A percentile compares a stretch with the other conserved stretches of the same genome.
phyloP scores from a whole-genome alignment of 2,888 invertebrate species.

The Tuberolachnus salignus region DNA sequence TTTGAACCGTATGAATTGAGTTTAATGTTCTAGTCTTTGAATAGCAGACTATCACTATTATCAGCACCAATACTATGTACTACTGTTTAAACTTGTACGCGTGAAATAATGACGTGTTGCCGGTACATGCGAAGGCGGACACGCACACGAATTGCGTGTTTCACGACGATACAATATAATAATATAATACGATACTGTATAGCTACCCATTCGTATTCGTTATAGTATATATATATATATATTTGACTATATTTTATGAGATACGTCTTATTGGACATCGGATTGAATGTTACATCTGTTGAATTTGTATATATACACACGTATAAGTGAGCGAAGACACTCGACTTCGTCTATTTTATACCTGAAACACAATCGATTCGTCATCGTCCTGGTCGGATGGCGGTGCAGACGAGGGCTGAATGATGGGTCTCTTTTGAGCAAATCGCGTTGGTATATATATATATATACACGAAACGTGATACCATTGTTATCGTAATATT shows the following conservation, averaged over 20 bases:
- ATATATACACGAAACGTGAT: constrained; percentile 24
- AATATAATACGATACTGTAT: neutral
- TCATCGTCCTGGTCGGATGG: constrained; percentile 12
- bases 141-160: constrained; percentile 31
- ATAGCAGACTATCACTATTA: no score
- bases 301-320: neutral
- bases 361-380: constrained; percentile 41
- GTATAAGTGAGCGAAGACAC: constrained; percentile 27
- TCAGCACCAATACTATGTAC: neutral
- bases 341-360: neutral
- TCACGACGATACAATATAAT: neutral
- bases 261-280: neutral
- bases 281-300: neutral
- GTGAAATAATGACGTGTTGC: neutral
- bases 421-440: constrained; percentile 21
- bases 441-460: neutral
- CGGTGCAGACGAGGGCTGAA: neutral
- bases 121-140: neutral
- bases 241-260: constrained; percentile 3
- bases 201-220: neutral
- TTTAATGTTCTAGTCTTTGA: no score
- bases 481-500: constrained; percentile 31
- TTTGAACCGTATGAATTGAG: no score
- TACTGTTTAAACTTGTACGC: neutral
- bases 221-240: constrained; percentile 18